Evolutionary conservation across 1,140 invertebrate genomes (phyloP).

Genomic region (Leptestheria dahalacensis): DNA sequence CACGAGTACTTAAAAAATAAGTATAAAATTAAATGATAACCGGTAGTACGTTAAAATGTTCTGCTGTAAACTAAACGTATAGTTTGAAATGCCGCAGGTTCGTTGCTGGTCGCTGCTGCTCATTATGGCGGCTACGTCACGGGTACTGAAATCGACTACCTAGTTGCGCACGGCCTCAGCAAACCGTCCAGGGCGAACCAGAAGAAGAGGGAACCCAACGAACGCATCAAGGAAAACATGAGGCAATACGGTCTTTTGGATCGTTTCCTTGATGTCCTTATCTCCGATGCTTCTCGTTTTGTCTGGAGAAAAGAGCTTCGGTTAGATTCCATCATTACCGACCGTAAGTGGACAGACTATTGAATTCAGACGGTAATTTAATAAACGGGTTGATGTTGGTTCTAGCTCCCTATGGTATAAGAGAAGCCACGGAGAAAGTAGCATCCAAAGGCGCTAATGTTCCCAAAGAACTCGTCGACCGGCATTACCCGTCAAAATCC

Average conservation of each 20-base stretch:
- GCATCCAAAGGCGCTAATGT: constrained; percentile 35
- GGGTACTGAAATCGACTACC: constrained; percentile 84
- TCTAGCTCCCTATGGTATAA: constrained; percentile 85
- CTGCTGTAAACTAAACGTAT: neutral
- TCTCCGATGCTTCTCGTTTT: constrained; percentile 73
- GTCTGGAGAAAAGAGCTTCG: constrained; percentile 52
- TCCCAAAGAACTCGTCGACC: constrained; percentile 42
- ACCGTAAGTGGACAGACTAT: constrained; percentile 77
- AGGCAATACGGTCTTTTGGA: constrained; percentile 61
- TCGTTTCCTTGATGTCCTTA: constrained; percentile 69
- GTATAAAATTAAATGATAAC: no score
- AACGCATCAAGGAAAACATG: constrained; percentile 72
- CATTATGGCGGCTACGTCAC: constrained; percentile 78
- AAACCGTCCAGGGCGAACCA: constrained; percentile 42
- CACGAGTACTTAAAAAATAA: no score
- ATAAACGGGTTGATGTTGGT: no score
- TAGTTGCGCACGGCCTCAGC: constrained; percentile 77
- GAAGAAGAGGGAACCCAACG: constrained; percentile 56
- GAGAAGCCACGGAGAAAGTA: constrained; percentile 75
- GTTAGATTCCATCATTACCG: constrained; percentile 82
- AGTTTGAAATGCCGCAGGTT: constrained; percentile 34
- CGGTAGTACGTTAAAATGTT: no score
- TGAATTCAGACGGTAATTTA: no score
- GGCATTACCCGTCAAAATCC: constrained; percentile 74
- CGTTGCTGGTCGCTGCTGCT: constrained; percentile 75